Conservation (phyloP, 2,797 vertebrate species). For the Pangasius macronema region DNA sequence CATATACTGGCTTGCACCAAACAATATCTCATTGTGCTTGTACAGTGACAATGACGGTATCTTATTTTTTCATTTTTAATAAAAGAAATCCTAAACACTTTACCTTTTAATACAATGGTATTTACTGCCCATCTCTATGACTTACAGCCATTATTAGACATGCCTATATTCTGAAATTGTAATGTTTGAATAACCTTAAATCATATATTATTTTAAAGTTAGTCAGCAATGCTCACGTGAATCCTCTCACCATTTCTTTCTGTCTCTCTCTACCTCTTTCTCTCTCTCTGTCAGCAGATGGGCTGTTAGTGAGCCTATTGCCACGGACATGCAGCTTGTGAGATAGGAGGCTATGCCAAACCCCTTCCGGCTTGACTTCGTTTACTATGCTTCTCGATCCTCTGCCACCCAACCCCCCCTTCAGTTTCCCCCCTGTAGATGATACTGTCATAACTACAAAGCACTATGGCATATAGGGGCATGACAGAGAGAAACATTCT, state of each 20-base stretch:
- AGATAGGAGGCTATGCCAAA: constrained; percentile 51
- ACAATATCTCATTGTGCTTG: not conserved
- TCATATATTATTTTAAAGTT: constrained; percentile 1
- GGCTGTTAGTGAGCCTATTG: constrained; percentile 48
- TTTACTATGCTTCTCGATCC: constrained; percentile 17
- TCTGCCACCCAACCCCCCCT: not conserved
- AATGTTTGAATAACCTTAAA: not conserved
- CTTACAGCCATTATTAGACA: not conserved
- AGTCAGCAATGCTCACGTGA: constrained; percentile 10
- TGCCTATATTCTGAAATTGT: not conserved
- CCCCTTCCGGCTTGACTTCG: constrained; percentile 48
- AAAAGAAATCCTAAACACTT: not conserved
- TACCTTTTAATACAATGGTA: not conserved
- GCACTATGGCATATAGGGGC: constrained; percentile 14
- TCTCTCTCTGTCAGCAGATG: constrained; percentile 48
- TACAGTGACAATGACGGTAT: not conserved
- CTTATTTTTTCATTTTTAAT: not conserved
- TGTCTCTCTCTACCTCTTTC: constrained; percentile 13
- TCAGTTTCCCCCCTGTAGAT: constrained; percentile 30
- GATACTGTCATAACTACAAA: constrained; percentile 42
- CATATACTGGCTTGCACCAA: not conserved
- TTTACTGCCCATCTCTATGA: not conserved
- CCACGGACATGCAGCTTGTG: constrained; percentile 49
- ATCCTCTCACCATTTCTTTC: not conserved
- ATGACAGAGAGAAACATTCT: constrained; percentile 14